Base-by-base conservation (phyloP, 2,888 invertebrate genomes). In the Boloria euphrosyne region DNA sequence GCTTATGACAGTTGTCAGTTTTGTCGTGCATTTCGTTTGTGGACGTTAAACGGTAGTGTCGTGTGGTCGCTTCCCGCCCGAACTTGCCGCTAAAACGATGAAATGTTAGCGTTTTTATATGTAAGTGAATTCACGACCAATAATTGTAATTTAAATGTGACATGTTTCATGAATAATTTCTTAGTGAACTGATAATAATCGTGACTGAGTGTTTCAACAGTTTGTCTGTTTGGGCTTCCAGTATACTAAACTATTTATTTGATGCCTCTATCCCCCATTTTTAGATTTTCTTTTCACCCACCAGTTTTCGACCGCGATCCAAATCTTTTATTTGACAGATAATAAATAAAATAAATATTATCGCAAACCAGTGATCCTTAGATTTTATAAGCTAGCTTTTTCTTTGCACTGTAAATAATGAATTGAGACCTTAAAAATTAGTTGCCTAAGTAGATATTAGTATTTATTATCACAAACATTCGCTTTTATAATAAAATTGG, bases 181-280 rank as follows among this genome's bases (percentile, higher is more conserved):
- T 87, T 90, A 89, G 87, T 88, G 84, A 87, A 85, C 83, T 83
- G 84, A 87, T 89, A 87, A 86, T 89, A 86, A 89, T 85, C 74
- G 83, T 82, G 90, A 90, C 90, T 91, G 90, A 89, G 81, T 83
- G 89, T 89, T 86, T 84, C 82, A 83, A 86, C 86, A 85, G 89
- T 83, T 84, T 88, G 87, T 90, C 89, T 90, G 90, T 89, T 84
- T 75, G 91, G 91, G 91, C 91, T 92, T 92, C 91, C 91, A 92
- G 84, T 90, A 89, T 79, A 83, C 83, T 87, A 86, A 83, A 85
- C 81, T 74, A 55, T 76, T 77, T 75, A 77, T 87, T 88, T 83
- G 80, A 84, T 75, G 84, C 80, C 86, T 38, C 57, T 57, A 46
- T 13, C 80, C 83, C 70, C 60, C 74, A 49, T 72, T 70, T 66